Conservation (phyloP, 2,888 invertebrate genomes). For the Tuta absoluta region DNA sequence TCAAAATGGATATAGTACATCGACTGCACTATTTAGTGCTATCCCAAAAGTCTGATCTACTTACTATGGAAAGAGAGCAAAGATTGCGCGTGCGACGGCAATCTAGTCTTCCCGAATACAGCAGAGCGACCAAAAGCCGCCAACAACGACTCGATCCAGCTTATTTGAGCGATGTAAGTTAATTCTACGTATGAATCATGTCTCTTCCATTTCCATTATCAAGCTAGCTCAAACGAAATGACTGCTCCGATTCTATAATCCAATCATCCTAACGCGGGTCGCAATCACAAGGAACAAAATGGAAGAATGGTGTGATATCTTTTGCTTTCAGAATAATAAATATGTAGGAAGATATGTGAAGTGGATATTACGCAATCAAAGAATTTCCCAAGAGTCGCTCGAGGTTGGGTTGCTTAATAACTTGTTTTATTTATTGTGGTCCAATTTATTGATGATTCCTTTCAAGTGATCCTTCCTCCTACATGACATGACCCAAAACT, state of each 20-base stretch:
- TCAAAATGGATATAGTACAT: slow-evolving; percentile 75
- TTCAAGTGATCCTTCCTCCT: not conserved
- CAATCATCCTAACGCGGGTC: not conserved
- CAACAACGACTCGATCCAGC: slow-evolving; percentile 72
- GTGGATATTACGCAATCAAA: slow-evolving; percentile 15
- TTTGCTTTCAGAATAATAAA: not conserved
- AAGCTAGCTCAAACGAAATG: slow-evolving; percentile 3
- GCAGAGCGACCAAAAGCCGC: slow-evolving; percentile 65
- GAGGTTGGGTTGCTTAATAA: not conserved
- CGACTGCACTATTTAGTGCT: slow-evolving; percentile 75
- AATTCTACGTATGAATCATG: not conserved
- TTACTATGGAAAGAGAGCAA: slow-evolving; percentile 77
- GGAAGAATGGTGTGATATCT: not conserved
- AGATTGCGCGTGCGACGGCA: slow-evolving; percentile 72
- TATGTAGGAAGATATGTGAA: not conserved
- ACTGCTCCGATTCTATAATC: slow-evolving; percentile 5
- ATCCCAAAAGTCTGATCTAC: slow-evolving; percentile 76
- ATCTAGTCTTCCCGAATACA: slow-evolving; percentile 76
- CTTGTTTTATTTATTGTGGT: not conserved
- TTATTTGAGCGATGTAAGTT: slow-evolving; percentile 77
- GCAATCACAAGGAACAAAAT: not conserved
- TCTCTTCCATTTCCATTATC: not conserved
- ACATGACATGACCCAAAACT: not conserved
- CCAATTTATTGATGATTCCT: not conserved
- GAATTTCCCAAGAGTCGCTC: slow-evolving; percentile 14